These are phyloP conservation scores for Drosophila glabriapex DNA, from an alignment of 2,888 invertebrate genomes.

Conservation along the genomic window DNA sequence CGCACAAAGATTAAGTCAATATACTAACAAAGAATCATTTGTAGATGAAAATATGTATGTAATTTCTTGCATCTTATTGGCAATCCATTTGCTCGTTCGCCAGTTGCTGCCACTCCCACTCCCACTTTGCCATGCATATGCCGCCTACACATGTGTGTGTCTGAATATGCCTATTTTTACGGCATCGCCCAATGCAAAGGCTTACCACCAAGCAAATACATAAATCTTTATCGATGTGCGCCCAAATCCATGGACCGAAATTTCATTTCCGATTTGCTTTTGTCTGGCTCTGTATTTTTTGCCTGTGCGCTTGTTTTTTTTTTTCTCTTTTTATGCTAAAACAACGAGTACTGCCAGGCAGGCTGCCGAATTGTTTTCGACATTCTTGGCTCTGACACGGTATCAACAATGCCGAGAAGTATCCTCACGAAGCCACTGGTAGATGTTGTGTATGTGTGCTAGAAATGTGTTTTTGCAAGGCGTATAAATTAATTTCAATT, in stretches of 20 bases:
- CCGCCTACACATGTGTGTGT: slow-evolving; percentile 2
- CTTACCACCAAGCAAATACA: slow-evolving; percentile 49
- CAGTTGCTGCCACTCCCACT: slow-evolving; percentile 29
- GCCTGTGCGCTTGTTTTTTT: neutral
- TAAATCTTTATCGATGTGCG: slow-evolving; percentile 77
- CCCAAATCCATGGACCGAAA: slow-evolving; percentile 66
- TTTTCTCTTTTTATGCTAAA: slow-evolving; percentile 25
- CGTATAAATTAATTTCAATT: slow-evolving; percentile 73
- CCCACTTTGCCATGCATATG: neutral
- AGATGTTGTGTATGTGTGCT: slow-evolving; percentile 25
- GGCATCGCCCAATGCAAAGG: slow-evolving; percentile 48
- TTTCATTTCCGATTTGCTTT: slow-evolving; percentile 67
- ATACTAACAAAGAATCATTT: slow-evolving; percentile 17
- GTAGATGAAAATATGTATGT: slow-evolving; percentile 26
- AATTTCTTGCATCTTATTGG: slow-evolving; percentile 25
- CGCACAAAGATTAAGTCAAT: neutral
- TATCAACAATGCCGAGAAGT: slow-evolving; percentile 35
- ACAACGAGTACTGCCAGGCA: slow-evolving; percentile 49
- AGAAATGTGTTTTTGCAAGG: slow-evolving; percentile 63
- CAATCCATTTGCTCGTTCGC: slow-evolving; percentile 49
- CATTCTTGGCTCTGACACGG: slow-evolving; percentile 68
- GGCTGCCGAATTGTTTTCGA: slow-evolving; percentile 53
- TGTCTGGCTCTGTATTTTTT: slow-evolving; percentile 42
- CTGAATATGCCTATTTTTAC: slow-evolving; percentile 62
- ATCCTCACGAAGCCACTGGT: slow-evolving; percentile 15